Evolutionary conservation across 1,140 invertebrate genomes (phyloP), one percentile per base, ranked within the genome.

Genomic region (Cotesia typhae): DNA sequence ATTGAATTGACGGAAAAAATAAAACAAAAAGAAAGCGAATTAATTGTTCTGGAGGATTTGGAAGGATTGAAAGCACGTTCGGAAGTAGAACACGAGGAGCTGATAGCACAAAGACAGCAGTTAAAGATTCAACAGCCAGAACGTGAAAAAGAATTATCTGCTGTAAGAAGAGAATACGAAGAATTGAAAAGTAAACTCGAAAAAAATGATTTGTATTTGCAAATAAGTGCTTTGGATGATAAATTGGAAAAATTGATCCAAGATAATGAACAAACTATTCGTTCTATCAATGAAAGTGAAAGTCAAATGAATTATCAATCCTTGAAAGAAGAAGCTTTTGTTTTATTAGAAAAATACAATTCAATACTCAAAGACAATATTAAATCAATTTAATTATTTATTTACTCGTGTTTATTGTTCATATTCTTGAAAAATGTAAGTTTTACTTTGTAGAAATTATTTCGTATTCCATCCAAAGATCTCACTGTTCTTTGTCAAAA

Each of bases 121-220:
- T 37, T 84, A 9, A 76, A 76, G n/a, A 72, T 78, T 0, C 71
- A 81, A 35, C 71, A 81, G 38, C 75, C 70, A 4, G 61, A 70
- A 1, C 74, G 71, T 52, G 70, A 78, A 36, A 60, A 77, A 64
- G 79, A 85, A 52, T 69, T 85, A 3, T 63, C 77, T 52, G 61
- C 74, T 6, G 12, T 79, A 10, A 37, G 77, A 52, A 74, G 71
- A 4, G 77, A 85, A 36, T 79, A 84, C 14, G 51, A 80, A 4
- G 75, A 80, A 61, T 74, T 87, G 12, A 82, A 84, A 70, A 70
- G 77, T 17, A 65, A 70, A 20, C 68, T 87, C 6, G 69, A 83
- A n/a, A 76, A 75, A 37, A 85, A 87, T 72, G 80, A 83, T 55
- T 78, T 79, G 55, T 87, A 87, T 77, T 67, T 73, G 4, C 78